Percentiles rank a stretch among this genome's conserved stretches.
Evolutionary conservation across 2,113 vertebrate species (phyloP).

Genomic region (Alligator mississippiensis): DNA sequence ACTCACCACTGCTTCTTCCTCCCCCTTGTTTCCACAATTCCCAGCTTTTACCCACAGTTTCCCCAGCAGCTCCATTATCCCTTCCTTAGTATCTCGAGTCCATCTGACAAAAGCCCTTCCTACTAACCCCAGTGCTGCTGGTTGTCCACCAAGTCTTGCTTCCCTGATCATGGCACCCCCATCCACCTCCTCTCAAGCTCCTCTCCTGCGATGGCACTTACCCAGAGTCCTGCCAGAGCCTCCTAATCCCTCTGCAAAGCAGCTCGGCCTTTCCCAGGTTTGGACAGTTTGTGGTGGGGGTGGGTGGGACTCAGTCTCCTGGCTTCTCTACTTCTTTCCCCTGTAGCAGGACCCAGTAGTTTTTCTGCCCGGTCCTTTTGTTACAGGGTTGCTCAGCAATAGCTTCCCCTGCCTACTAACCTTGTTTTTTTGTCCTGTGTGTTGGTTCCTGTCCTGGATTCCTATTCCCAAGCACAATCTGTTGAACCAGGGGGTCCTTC

Average conservation of each 20-base stretch:
- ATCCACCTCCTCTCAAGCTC: background rate
- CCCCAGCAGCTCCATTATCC: background rate
- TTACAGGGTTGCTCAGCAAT: background rate
- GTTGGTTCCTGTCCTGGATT: background rate
- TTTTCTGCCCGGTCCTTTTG: background rate
- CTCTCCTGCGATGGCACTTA: background rate
- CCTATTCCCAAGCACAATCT: background rate
- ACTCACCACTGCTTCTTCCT: background rate
- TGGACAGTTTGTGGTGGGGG: background rate
- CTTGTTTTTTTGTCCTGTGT: background rate
- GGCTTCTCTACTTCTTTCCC: background rate
- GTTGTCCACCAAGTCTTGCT: background rate
- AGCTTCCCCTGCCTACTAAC: background rate
- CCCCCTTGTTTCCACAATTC: background rate
- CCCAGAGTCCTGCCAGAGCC: background rate
- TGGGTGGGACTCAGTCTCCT: background rate
- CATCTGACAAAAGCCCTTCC: background rate
- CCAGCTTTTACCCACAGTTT: background rate
- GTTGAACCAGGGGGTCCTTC: background rate
- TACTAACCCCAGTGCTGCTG: background rate
- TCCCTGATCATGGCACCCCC: background rate
- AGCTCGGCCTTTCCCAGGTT: background rate
- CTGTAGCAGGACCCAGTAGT: background rate
- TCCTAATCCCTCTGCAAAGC: background rate
- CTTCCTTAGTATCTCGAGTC: background rate